These are phyloP conservation scores for Incurvaria masculella DNA, from an alignment of 2,888 invertebrate genomes.

Conservation along the genomic window DNA sequence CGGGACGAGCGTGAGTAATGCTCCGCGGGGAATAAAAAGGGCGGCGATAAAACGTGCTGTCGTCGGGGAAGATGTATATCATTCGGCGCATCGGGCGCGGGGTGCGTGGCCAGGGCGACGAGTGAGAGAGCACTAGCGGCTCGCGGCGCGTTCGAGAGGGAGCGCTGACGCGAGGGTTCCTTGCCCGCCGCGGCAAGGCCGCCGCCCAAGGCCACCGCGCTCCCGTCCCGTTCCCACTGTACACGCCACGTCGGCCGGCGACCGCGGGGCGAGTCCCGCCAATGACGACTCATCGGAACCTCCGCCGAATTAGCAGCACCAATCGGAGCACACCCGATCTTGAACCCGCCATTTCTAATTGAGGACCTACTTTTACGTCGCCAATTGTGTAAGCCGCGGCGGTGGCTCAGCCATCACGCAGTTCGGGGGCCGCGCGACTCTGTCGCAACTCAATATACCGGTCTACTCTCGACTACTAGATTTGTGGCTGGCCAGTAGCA, in stretches of 20 bases:
- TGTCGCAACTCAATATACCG: too few relatives aligned
- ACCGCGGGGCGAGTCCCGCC: conserved; percentile 13
- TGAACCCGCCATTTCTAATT: too few relatives aligned
- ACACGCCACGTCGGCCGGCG: too few relatives aligned
- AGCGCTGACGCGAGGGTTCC: conserved; percentile 24
- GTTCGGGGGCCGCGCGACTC: too few relatives aligned
- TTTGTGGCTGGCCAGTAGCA: too few relatives aligned
- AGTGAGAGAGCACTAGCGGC: conserved; percentile 23
- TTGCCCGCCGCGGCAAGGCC: conserved; percentile 40
- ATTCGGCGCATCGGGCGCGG: conserved; percentile 31
- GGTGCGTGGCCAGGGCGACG: conserved; percentile 26
- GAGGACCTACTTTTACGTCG: too few relatives aligned
- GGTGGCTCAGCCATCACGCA: too few relatives aligned
- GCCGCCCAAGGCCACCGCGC: conserved; percentile 37
- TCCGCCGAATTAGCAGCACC: conserved; percentile 1
- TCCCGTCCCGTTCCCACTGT: conserved; percentile 26
- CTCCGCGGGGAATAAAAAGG: too few relatives aligned
- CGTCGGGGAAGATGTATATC: conserved; percentile 41
- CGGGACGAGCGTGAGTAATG: conserved; percentile 23
- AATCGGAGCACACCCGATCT: background rate
- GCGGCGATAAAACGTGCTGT: too few relatives aligned
- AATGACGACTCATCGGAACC: conserved; percentile 16
- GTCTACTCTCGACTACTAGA: too few relatives aligned
- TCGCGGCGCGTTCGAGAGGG: conserved; percentile 24
- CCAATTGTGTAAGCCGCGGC: too few relatives aligned